A percentile compares a stretch with the other conserved stretches of the same genome.
Conservation (phyloP, 64 coral and sea anemone genomes). For the Anthopleura sola region DNA sequence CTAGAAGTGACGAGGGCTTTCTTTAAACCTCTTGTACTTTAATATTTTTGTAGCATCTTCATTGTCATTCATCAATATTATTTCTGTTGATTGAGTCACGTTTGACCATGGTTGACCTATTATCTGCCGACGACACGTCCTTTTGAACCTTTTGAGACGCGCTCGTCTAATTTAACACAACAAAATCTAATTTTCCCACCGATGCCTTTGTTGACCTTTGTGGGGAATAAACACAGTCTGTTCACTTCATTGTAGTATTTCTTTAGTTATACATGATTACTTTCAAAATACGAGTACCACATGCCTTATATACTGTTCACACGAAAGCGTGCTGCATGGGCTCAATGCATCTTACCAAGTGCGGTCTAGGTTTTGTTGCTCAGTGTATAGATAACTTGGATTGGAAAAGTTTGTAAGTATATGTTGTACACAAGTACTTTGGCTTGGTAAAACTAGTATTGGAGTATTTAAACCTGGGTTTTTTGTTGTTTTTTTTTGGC, state of each 20-base stretch:
- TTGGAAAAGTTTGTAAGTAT: no score
- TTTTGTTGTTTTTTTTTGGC: neutral
- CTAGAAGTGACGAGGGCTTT: no score
- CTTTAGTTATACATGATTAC: neutral
- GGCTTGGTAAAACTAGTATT: neutral
- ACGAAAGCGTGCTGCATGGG: neutral
- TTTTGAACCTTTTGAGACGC: neutral
- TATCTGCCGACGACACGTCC: no score
- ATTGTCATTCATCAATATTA: no score
- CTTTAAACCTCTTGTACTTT: no score
- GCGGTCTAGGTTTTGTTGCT: no score
- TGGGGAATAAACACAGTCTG: neutral
- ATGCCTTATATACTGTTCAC: no score
- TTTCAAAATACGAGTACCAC: neutral
- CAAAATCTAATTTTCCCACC: neutral
- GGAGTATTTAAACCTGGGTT: neutral
- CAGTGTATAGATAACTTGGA: no score
- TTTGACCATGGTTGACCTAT: no score
- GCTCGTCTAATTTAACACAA: neutral
- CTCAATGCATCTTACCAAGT: neutral
- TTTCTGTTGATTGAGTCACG: no score
- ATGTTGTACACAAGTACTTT: neutral
- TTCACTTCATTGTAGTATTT: neutral
- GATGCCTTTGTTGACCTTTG: neutral
- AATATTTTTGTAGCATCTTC: no score